Evolutionary conservation across 1,140 invertebrate species (phyloP).

Genomic region (Pseudobourletiella spinata): DNA sequence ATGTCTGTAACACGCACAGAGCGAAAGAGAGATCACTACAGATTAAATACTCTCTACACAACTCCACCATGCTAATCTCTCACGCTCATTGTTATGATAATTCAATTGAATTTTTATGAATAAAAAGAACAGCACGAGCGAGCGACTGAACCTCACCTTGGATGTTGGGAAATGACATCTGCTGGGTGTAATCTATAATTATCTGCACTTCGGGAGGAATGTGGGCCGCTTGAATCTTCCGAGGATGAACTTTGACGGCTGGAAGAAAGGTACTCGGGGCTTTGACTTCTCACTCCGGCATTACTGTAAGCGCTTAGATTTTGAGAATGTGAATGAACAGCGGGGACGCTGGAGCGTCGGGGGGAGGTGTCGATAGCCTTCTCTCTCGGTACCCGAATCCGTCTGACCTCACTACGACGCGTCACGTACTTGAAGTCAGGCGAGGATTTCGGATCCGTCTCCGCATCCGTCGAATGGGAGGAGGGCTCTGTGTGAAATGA

Average conservation of each 20-base stretch:
- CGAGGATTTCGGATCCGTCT: conserved; percentile 9
- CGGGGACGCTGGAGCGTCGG: conserved; percentile 28
- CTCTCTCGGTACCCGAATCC: background rate
- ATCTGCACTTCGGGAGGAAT: conserved; percentile 28
- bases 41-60: too few species aligned
- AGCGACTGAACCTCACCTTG: too few species aligned
- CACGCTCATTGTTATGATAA: too few species aligned
- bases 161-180: background rate
- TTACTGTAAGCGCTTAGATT: conserved; percentile 5
- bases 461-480: conserved; percentile 28
- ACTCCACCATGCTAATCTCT: too few species aligned
- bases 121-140: too few species aligned
- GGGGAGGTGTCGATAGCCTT: conserved; percentile 20
- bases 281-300: conserved; percentile 22
- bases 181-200: conserved; percentile 7
- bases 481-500: background rate
- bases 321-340: conserved; percentile 2
- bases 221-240: conserved; percentile 34
- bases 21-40: too few species aligned
- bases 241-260: conserved; percentile 32
- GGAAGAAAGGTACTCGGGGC: conserved; percentile 29
- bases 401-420: conserved; percentile 6
- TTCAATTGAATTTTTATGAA: too few species aligned
- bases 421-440: conserved; percentile 23
- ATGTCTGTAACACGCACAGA: too few species aligned